phyloP scores from a whole-genome alignment of 2,797 vertebrate genomes.

The Carcharodon carcharias region DNA sequence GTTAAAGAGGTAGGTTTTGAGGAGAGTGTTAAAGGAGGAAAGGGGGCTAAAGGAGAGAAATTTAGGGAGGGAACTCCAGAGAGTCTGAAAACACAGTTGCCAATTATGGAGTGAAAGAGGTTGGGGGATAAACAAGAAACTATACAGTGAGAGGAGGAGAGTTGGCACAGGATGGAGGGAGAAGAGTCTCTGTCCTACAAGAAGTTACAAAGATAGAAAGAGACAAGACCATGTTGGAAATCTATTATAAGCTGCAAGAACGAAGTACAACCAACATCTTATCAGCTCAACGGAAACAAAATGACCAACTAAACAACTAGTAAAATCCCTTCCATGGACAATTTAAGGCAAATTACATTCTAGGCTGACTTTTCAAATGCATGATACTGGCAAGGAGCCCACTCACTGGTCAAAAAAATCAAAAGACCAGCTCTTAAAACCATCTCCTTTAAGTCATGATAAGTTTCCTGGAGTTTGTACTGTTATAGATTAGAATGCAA shows the following conservation, averaged over 20 bases:
- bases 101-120: background rate
- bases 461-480: no score
- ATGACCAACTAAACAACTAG: background rate
- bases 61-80: background rate
- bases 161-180: background rate
- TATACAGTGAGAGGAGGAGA: background rate
- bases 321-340: background rate
- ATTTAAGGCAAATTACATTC: background rate
- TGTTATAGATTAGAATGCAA: no score
- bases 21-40: background rate
- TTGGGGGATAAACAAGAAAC: background rate
- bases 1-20: background rate
- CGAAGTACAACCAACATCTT: background rate
- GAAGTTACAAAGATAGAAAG: background rate
- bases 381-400: no score
- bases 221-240: background rate
- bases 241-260: background rate
- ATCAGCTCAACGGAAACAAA: background rate
- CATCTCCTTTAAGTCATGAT: no score
- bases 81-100: background rate
- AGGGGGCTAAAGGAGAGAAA: background rate
- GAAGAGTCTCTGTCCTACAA: background rate
- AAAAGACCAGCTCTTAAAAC: no score
- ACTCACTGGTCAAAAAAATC: no score
- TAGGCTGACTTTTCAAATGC: background rate